Evolutionary conservation across 2,113 vertebrate genomes (phyloP).

Genomic region (Sceloporus tristichus): DNA sequence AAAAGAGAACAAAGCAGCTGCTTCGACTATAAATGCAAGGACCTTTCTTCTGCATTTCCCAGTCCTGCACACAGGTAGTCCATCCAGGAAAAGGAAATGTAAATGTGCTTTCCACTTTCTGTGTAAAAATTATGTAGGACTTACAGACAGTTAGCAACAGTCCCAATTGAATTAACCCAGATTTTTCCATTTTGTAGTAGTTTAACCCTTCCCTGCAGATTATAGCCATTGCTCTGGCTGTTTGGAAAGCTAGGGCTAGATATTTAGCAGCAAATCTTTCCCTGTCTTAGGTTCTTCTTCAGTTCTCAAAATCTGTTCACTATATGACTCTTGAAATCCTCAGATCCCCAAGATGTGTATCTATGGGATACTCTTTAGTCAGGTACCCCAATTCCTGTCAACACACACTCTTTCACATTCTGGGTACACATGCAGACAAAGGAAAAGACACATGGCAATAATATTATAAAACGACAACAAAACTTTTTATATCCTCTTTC

Average conservation of each 20-base stretch:
- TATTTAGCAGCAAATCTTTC: not conserved
- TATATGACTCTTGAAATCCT: not conserved
- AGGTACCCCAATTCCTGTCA: not conserved
- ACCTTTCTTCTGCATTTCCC: not conserved
- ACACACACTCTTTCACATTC: not conserved
- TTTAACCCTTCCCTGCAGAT: not conserved
- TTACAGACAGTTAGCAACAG: not conserved
- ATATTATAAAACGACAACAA: not conserved
- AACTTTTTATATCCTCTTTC: constrained; percentile 3
- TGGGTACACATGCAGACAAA: not conserved
- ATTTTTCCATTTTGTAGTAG: not conserved
- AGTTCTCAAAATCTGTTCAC: not conserved
- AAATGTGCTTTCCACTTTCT: not conserved
- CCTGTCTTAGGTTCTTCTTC: not conserved
- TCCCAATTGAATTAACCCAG: not conserved
- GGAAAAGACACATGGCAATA: not conserved
- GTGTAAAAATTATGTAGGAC: not conserved
- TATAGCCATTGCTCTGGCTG: not conserved
- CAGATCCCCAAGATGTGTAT: not conserved
- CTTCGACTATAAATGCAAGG: not conserved
- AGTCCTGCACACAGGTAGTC: not conserved
- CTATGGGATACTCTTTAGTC: not conserved
- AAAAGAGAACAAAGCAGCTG: not conserved
- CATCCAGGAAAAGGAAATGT: not conserved
- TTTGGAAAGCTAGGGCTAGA: not conserved